These are phyloP conservation scores for Coryphaenoides rupestris DNA, from an alignment of 2,113 vertebrate species.

Conservation along the genomic window DNA sequence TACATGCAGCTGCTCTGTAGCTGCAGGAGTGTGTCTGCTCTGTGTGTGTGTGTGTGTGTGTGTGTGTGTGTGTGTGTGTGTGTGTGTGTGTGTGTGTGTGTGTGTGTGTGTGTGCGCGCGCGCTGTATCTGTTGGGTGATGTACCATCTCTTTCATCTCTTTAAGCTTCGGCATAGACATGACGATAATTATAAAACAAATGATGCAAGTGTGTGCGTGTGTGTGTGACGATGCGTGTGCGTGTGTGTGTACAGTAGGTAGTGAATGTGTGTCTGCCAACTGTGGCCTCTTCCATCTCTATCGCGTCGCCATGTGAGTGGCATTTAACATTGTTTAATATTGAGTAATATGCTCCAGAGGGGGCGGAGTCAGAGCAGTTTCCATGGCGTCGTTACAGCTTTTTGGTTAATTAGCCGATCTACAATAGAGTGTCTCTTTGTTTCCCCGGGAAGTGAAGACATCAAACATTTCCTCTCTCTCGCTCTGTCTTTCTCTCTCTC, in stretches of 20 bases:
- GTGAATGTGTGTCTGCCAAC: not conserved
- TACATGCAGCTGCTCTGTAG: not conserved
- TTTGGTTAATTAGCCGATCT: conserved; percentile 88
- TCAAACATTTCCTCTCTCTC: conserved; percentile 68
- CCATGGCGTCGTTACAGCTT: conserved; percentile 76
- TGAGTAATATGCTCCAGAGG: too few relatives aligned
- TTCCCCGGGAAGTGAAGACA: conserved; percentile 82
- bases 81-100: not conserved
- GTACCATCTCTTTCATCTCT: not conserved
- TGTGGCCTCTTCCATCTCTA: conserved; percentile 38
- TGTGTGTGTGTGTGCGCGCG: not conserved
- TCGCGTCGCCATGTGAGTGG: too few relatives aligned
- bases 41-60: conserved; percentile 4
- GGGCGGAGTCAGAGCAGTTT: too few relatives aligned
- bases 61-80: not conserved
- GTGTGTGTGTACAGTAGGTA: not conserved
- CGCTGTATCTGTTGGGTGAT: not conserved
- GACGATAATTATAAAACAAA: not conserved
- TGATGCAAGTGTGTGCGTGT: not conserved
- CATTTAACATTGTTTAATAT: too few relatives aligned
- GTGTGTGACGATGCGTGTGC: not conserved
- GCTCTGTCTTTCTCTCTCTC: conserved; percentile 12
- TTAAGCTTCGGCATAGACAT: not conserved
- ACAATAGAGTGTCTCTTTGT: conserved; percentile 86
- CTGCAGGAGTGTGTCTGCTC: not conserved